These are phyloP conservation scores for Nestor notabilis DNA, from an alignment of 2,113 vertebrate genomes.

Conservation along the genomic window DNA sequence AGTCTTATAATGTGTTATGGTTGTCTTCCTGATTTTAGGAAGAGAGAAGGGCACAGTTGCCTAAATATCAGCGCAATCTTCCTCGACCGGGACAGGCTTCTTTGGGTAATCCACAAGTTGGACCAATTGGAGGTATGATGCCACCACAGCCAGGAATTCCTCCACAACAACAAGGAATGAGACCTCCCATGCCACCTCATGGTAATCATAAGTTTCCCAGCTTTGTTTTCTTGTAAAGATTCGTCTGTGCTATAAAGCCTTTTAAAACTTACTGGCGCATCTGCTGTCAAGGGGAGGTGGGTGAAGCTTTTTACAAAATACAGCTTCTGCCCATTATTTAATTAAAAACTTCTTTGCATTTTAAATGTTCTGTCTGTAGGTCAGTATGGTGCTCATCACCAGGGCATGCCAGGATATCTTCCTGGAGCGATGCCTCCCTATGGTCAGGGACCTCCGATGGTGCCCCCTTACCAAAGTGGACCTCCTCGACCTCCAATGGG, in stretches of 20 bases:
- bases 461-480: slow-evolving; percentile 93
- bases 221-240: not conserved
- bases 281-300: not conserved
- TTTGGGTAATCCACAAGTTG: slow-evolving; percentile 85
- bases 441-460: slow-evolving; percentile 96
- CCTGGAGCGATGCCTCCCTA: slow-evolving; percentile 94
- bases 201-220: slow-evolving; percentile 67
- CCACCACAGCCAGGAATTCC: slow-evolving; percentile 88
- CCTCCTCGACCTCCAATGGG: slow-evolving; percentile 93
- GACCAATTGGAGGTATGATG: slow-evolving; percentile 91
- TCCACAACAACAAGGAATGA: slow-evolving; percentile 91
- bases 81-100: slow-evolving; percentile 89
- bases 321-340: not conserved
- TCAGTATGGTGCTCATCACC: slow-evolving; percentile 95
- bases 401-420: slow-evolving; percentile 95
- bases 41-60: slow-evolving; percentile 93
- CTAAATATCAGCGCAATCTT: slow-evolving; percentile 93
- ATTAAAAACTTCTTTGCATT: not conserved
- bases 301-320: not conserved
- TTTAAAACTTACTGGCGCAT: not conserved
- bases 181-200: slow-evolving; percentile 89
- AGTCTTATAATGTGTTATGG: not conserved
- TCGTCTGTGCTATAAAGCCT: not conserved
- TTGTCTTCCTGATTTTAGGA: slow-evolving; percentile 79
- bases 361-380: slow-evolving; percentile 79